phyloP scores from a whole-genome alignment of 2,113 vertebrate species.

The Dascyllus trimaculatus region DNA sequence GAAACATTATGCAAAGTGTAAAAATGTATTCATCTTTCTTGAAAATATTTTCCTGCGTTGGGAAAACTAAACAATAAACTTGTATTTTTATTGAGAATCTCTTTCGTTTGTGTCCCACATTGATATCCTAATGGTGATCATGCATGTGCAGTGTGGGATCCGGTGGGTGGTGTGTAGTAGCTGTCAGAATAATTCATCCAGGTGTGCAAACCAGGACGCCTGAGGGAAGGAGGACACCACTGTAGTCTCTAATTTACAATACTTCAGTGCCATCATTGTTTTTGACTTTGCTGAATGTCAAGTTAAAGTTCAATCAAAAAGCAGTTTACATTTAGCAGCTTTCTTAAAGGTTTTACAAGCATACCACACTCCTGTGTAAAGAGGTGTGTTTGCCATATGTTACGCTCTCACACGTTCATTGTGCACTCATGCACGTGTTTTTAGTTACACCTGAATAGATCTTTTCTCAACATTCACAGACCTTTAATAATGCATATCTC shows the following conservation, averaged over 20 bases:
- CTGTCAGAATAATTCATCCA: background rate
- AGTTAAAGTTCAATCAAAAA: too few species aligned
- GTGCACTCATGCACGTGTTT: background rate
- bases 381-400: background rate
- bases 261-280: background rate
- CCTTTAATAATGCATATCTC: background rate
- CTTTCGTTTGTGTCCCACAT: background rate
- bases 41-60: background rate
- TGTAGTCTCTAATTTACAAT: background rate
- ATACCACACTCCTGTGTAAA: too few species aligned
- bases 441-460: constrained; percentile 1
- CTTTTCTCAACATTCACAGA: background rate
- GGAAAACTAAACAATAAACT: background rate
- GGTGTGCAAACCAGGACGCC: background rate
- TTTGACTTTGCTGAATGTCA: background rate
- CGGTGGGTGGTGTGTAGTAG: background rate
- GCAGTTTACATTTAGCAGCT: too few species aligned
- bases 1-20: too few species aligned
- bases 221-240: background rate
- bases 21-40: background rate
- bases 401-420: background rate
- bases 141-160: background rate
- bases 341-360: too few species aligned
- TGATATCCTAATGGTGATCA: background rate
- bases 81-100: background rate